These are phyloP conservation scores for Conistra vaccinii DNA, from an alignment of 2,888 invertebrate species.

Conservation along the genomic window DNA sequence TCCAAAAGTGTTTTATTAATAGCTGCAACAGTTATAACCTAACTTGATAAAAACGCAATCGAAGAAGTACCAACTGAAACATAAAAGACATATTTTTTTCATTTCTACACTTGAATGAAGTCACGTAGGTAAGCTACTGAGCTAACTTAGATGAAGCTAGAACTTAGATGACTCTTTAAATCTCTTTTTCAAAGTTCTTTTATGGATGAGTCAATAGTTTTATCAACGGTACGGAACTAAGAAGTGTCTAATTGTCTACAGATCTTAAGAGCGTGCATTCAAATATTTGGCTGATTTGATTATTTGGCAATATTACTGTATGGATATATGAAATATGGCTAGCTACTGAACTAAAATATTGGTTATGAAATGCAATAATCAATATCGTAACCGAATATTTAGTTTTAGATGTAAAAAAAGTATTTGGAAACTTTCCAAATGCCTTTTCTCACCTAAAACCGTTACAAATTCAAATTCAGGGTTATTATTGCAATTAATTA, in stretches of 20 bases:
- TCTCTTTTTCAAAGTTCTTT: conserved; percentile 1
- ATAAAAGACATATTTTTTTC: not conserved
- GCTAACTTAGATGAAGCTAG: not conserved
- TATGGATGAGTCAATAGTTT: not conserved
- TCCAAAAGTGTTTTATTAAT: not conserved
- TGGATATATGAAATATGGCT: too few relatives aligned
- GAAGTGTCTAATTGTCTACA: not conserved
- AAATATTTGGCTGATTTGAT: too few relatives aligned
- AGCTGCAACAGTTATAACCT: not conserved
- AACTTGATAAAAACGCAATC: not conserved
- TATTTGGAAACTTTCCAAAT: too few relatives aligned
- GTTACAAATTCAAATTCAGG: too few relatives aligned
- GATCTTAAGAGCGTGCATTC: too few relatives aligned
- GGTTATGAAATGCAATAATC: too few relatives aligned
- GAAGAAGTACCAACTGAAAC: not conserved
- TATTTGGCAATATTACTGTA: too few relatives aligned
- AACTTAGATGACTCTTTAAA: not conserved
- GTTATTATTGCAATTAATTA: too few relatives aligned
- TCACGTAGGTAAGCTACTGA: conserved; percentile 3
- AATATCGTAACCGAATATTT: too few relatives aligned
- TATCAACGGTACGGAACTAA: not conserved
- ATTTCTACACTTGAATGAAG: not conserved
- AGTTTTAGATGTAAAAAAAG: too few relatives aligned
- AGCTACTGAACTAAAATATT: too few relatives aligned
- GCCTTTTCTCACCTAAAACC: too few relatives aligned